Conservation (phyloP, 1,140 invertebrate species). For the Drosophila tani region DNA sequence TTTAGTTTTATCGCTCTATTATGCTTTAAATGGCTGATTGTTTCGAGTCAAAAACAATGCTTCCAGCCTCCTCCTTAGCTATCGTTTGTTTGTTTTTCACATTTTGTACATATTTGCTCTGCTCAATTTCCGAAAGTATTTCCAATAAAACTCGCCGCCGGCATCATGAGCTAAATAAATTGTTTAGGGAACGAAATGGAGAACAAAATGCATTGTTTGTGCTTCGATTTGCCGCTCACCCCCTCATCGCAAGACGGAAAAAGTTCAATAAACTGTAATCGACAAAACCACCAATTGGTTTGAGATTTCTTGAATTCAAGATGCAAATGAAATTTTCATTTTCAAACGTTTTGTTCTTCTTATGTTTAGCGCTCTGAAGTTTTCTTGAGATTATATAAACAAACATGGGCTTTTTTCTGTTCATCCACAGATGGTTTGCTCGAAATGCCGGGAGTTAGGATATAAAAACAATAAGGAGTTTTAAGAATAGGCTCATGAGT, state of each 20-base stretch:
- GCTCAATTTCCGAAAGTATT: conserved; percentile 16
- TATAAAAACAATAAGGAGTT: neutral
- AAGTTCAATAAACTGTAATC: conserved; percentile 76
- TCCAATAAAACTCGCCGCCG: conserved; percentile 49
- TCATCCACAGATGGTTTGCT: conserved; percentile 27
- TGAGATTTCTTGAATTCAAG: neutral
- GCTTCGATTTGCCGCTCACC: conserved; percentile 4
- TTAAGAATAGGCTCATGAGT: neutral
- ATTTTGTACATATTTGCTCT: neutral
- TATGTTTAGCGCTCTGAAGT: neutral
- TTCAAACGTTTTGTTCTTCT: neutral
- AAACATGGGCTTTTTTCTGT: neutral
- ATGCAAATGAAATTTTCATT: conserved; percentile 1
- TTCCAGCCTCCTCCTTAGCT: neutral
- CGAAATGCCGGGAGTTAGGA: neutral
- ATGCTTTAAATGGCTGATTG: neutral
- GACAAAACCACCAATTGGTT: conserved; percentile 27
- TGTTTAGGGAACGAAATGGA: conserved; percentile 5
- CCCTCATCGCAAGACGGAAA: neutral
- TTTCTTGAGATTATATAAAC: conserved; percentile 10
- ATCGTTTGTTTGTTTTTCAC: conserved; percentile 9
- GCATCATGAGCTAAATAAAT: conserved; percentile 20
- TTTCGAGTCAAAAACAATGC: conserved; percentile 4
- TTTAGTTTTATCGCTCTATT: conserved; percentile 1
- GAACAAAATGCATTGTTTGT: conserved; percentile 45